Conservation (phyloP, 2,797 vertebrate species). For the Carcharodon carcharias region DNA sequence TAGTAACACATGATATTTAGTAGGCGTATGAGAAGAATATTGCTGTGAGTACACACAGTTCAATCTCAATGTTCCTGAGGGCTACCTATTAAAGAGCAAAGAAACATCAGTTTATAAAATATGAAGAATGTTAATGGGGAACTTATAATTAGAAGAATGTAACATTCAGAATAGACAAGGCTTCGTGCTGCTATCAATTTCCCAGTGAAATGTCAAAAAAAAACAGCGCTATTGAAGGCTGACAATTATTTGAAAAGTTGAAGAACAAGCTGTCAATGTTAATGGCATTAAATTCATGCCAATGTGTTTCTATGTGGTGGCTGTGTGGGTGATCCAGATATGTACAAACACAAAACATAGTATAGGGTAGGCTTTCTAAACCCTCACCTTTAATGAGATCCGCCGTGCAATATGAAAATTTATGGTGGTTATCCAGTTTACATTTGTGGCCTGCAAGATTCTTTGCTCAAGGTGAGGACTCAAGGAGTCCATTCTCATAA, state of each 20-base stretch:
- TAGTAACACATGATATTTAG: background rate
- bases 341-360: background rate
- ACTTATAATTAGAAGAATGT: background rate
- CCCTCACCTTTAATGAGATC: background rate
- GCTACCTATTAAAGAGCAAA: background rate
- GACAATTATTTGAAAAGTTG: background rate
- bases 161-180: background rate
- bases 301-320: background rate
- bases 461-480: background rate
- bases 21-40: background rate
- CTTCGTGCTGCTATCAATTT: background rate
- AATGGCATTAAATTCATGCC: background rate
- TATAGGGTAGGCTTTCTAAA: no score
- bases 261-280: background rate
- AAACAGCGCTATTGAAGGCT: background rate
- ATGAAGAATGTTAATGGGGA: background rate
- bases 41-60: background rate
- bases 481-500: background rate
- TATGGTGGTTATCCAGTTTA: background rate
- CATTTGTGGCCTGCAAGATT: background rate
- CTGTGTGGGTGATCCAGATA: background rate
- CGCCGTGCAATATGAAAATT: background rate
- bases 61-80: background rate
- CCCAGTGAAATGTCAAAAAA: background rate
- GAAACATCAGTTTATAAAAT: background rate